Evolutionary conservation across 2,113 vertebrate genomes (phyloP).

Genomic region (Lampris incognitus): DNA sequence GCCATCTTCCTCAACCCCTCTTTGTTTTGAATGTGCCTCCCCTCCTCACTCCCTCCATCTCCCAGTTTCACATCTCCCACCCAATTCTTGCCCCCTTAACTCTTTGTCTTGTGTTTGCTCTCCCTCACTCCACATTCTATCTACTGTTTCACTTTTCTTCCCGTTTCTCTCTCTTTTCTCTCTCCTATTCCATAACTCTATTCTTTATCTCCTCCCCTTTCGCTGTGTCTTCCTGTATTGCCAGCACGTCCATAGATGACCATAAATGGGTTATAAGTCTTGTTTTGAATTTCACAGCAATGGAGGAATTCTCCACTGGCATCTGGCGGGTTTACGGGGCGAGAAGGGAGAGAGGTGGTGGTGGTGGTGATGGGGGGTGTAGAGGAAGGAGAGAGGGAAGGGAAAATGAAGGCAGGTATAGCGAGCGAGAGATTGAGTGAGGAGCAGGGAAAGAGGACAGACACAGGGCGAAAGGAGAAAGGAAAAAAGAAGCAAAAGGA

Average conservation of each 20-base stretch:
- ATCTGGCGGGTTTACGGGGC: conserved; percentile 66
- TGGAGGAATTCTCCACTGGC: conserved; percentile 69
- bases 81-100: not conserved
- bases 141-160: conserved; percentile 56
- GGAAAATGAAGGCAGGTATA: not conserved
- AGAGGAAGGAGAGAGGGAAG: not conserved
- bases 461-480: conserved; percentile 17
- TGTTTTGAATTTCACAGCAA: conserved; percentile 79
- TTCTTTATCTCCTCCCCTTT: not conserved
- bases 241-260: conserved; percentile 64
- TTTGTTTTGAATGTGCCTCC: not conserved
- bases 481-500: not conserved
- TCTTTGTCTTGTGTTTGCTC: not conserved
- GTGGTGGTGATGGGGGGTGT: not conserved
- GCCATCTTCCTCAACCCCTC: too few species aligned
- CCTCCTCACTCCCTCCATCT: not conserved
- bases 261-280: conserved; percentile 76
- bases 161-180: conserved; percentile 22
- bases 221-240: not conserved
- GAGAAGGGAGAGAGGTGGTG: not conserved
- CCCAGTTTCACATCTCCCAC: not conserved
- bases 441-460: not conserved
- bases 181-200: conserved; percentile 55
- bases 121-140: not conserved
- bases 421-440: not conserved